Evolutionary conservation across 92 coral and sea anemone species (phyloP), one percentile per base, ranked within the genome.

Genomic region (Siderastrea radians): DNA sequence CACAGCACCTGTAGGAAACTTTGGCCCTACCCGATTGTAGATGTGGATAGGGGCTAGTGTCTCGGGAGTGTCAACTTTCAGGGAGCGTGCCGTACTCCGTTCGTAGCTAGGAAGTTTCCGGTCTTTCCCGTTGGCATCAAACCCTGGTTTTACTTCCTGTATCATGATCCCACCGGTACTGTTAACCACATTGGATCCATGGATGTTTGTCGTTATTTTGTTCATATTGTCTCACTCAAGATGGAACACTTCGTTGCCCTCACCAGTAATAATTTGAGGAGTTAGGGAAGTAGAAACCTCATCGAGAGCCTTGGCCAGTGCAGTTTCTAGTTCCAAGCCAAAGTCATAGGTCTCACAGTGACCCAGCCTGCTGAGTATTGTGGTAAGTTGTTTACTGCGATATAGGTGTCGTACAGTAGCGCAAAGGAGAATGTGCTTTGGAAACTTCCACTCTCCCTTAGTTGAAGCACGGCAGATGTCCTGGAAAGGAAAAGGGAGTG

Each of bases 341-440:
- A 85, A 84, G 86, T 78, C 77, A 47, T 90, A 90, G n/a, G 83
- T 84, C 59, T 84, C 94, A 45, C 80, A 87, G 57, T 91, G 89
- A n/a, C 88, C 88, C 47, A 91, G 77, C 64, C 86, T 87, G 51
- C 70, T 78, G 58, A 87, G 26, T 13, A 87, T 83, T 15, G 72
- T 75, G 61, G 89, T 87, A 44, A 91, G 89, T 53, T 68, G 85
- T 15, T 81, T 87, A 46, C 91, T 91, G 12, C 94, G 72, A 48
- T 67, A 82, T 5, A 86, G 53, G 82, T 91, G 94, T 16, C 91
- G 76, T 16, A 87, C 15, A 51, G 38, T 26, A 81, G 78, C 70
- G 6, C 89, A 69, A 0, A 91, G 83, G 1, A 91, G 82, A 64
- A 91, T 70, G 81, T 87, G 91, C n/a, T 87, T 86, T 19, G 94